Evolutionary conservation across 2,888 invertebrate genomes (phyloP), one percentile per base, ranked within the genome.

Genomic region (Hypena proboscidalis): DNA sequence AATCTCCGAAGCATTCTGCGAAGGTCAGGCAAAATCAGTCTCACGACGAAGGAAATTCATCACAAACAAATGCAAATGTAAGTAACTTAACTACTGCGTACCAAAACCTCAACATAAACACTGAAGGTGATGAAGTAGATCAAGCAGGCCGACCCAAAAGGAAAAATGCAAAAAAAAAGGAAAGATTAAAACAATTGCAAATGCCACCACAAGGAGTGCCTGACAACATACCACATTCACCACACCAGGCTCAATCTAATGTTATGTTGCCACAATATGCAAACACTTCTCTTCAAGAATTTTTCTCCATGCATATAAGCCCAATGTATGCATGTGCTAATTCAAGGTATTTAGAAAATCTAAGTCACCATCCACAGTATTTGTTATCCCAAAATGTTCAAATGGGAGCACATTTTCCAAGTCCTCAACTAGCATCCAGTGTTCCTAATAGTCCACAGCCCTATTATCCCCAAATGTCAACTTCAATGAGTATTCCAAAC

Each of bases 331-430:
- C 77, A 20, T 70, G 58, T 47, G 65, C 74, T n/a, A 83, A 70
- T 65, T 68, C 85, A 3, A 81, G 81, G 25, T 86, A 88, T 62
- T 63, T 87, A 35, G 85, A 87, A 71, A 89, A 88, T 55, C 55
- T 86, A 8, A 67, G 74, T 10, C 69, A 86, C 51, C 85, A 87
- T 55, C 87, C 87, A 39, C 84, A 86, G 40, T 86, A 73, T 69
- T 81, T 82, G 51, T 65, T 77, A 23, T 63, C 77, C 40, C 74
- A 77, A 67, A 62, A 65, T 59, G 38, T 69, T 40, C 37, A 48
- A 45, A 30, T 50, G 21, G 41, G 47, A 30, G 48, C 52, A 43
- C 35, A 55, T 21, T 37, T 36, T 46, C 17, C 42, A 3, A 33
- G 57, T 15, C 52, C 39, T 21, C 68, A 67, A 13, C 58, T 68